These are phyloP conservation scores for Julus scanicus DNA, from an alignment of 2,888 invertebrate genomes.

Conservation along the genomic window DNA sequence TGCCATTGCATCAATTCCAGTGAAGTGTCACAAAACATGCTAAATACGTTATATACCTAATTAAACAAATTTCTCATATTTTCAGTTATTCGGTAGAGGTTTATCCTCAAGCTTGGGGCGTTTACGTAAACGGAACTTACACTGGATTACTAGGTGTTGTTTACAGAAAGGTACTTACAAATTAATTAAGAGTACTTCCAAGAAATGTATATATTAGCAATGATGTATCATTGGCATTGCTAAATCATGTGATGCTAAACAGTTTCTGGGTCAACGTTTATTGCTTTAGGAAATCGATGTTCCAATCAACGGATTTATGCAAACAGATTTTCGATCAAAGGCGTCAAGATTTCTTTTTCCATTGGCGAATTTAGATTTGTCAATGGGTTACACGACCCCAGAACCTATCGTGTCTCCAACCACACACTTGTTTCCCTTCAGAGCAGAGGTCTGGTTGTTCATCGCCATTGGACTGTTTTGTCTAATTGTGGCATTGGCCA, in stretches of 20 bases:
- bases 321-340: not conserved
- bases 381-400: slow-evolving; percentile 23
- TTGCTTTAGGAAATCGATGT: slow-evolving; percentile 41
- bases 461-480: not conserved
- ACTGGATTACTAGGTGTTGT: slow-evolving; percentile 35
- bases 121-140: slow-evolving; percentile 17
- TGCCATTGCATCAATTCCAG: not conserved
- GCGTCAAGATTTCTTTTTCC: slow-evolving; percentile 21
- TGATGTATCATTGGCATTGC: too few relatives aligned
- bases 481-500: not conserved
- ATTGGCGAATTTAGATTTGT: not conserved
- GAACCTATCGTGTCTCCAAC: slow-evolving; percentile 32
- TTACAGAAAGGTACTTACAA: slow-evolving; percentile 22
- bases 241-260: too few relatives aligned
- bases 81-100: not conserved
- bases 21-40: not conserved
- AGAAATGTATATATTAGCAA: too few relatives aligned
- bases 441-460: slow-evolving; percentile 44
- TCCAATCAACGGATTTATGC: slow-evolving; percentile 25
- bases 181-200: not conserved
- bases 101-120: slow-evolving; percentile 44
- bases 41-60: not conserved
- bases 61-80: not conserved
- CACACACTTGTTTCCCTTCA: slow-evolving; percentile 51
- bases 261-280: too few relatives aligned